Conservation (phyloP, 1,140 invertebrate species). For the Schlechtendalia chinensis region DNA sequence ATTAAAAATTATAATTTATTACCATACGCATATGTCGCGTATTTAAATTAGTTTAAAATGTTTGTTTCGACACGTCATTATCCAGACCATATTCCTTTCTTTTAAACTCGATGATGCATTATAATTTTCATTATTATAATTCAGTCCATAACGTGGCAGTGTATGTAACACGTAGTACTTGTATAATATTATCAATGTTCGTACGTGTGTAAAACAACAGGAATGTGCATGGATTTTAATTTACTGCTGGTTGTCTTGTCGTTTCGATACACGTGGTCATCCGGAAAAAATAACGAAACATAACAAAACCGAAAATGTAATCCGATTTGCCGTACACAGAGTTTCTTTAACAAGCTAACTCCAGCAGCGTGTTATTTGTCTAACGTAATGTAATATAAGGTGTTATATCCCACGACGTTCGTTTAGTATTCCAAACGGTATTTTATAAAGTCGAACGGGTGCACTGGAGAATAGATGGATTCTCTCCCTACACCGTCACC, state of each 20-base stretch:
- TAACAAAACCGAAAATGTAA: constrained; percentile 42
- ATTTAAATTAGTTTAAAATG: no score
- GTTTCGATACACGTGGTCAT: neutral
- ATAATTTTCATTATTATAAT: no score
- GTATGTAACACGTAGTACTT: no score
- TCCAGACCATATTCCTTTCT: no score
- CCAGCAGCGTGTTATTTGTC: constrained; percentile 35
- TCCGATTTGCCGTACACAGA: constrained; percentile 21
- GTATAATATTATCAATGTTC: no score
- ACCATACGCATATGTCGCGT: no score
- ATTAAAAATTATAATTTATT: no score
- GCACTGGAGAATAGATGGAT: constrained; percentile 12
- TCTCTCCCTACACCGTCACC: neutral
- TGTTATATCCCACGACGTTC: constrained; percentile 15
- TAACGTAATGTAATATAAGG: constrained; percentile 41
- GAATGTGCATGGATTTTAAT: neutral
- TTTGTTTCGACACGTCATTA: no score
- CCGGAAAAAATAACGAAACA: neutral
- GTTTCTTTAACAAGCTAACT: constrained; percentile 43
- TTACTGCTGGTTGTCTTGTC: neutral
- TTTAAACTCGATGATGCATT: no score
- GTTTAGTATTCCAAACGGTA: constrained; percentile 48
- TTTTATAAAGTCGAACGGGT: constrained; percentile 4
- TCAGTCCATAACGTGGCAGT: no score
- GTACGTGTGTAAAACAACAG: neutral